Percentiles rank a stretch among this genome's conserved stretches.
Evolutionary conservation across 2,888 invertebrate species (phyloP).

Genomic region (Pilophorus perplexus): DNA sequence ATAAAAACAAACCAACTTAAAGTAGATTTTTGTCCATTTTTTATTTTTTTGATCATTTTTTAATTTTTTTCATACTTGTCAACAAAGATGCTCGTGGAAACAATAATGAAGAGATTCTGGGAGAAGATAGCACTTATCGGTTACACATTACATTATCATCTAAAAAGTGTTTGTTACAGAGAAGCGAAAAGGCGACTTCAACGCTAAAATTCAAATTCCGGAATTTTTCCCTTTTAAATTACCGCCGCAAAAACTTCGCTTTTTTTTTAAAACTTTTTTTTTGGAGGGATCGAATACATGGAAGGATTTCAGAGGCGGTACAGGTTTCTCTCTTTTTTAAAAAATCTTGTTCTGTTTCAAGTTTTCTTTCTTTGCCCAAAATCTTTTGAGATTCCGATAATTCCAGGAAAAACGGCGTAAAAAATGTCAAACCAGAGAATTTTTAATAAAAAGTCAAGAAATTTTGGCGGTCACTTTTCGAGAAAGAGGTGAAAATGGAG

Average conservation of each 20-base stretch:
- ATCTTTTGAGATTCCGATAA: not conserved
- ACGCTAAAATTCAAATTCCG: too few relatives aligned
- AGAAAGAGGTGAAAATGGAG: conserved; percentile 18
- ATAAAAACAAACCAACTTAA: not conserved
- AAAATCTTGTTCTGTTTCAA: not conserved
- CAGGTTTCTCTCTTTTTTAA: conserved; percentile 14
- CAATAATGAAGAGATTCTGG: conserved; percentile 24
- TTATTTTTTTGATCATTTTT: not conserved
- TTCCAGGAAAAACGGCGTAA: not conserved
- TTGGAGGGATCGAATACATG: conserved; percentile 39
- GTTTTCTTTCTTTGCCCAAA: not conserved
- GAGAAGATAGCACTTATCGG: conserved; percentile 26
- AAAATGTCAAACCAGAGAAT: not conserved
- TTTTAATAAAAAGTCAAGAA: not conserved
- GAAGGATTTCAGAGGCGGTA: conserved; percentile 39
- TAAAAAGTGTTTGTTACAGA: conserved; percentile 20
- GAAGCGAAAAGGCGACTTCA: conserved; percentile 29
- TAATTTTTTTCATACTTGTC: too few relatives aligned
- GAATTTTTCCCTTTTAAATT: not conserved
- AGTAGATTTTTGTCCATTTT: not conserved
- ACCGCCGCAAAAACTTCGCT: not conserved
- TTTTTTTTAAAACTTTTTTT: not conserved
- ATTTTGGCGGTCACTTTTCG: conserved; percentile 1
- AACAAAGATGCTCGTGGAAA: conserved; percentile 29
- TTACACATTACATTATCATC: conserved; percentile 29